Conservation (phyloP, 2,797 vertebrate species). For the Leptoclinus maculatus region DNA sequence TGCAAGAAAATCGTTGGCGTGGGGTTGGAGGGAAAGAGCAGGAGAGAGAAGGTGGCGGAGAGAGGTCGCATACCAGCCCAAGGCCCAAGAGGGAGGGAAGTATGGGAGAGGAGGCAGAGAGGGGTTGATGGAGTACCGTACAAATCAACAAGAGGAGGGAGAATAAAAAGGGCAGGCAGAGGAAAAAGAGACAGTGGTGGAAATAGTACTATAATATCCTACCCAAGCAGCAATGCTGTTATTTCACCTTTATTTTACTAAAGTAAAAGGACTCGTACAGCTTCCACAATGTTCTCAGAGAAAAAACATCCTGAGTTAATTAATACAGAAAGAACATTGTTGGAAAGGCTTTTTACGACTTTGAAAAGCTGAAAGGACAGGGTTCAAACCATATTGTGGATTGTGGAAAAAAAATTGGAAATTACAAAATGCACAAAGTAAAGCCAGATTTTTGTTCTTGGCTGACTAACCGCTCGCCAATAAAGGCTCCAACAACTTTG, state of each 20-base stretch:
- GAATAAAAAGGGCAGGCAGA: conserved; percentile 31
- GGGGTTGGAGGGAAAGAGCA: conserved; percentile 4
- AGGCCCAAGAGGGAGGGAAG: conserved; percentile 21
- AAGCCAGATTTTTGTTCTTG: conserved; percentile 72
- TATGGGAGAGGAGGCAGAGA: conserved; percentile 18
- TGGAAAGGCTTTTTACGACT: conserved; percentile 61
- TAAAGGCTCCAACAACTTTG: conserved; percentile 34
- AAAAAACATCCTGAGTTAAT: conserved; percentile 49
- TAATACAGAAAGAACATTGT: conserved; percentile 50
- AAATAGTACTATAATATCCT: conserved; percentile 12
- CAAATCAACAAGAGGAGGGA: conserved; percentile 24
- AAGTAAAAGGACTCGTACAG: neutral
- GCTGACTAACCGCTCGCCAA: conserved; percentile 37
- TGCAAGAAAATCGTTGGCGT: conserved; percentile 24
- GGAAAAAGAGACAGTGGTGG: conserved; percentile 36
- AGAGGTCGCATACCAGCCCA: conserved; percentile 47
- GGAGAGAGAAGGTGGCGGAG: conserved; percentile 34
- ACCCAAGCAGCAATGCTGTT: neutral
- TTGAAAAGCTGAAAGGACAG: conserved; percentile 54
- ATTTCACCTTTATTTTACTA: conserved; percentile 6
- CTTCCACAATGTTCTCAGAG: neutral
- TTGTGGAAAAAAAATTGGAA: conserved; percentile 58
- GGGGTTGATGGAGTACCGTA: conserved; percentile 2
- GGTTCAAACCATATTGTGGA: conserved; percentile 63
- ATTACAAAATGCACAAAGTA: conserved; percentile 61